Conservation (phyloP, 2,113 vertebrate species). For the Sardina pilchardus region DNA sequence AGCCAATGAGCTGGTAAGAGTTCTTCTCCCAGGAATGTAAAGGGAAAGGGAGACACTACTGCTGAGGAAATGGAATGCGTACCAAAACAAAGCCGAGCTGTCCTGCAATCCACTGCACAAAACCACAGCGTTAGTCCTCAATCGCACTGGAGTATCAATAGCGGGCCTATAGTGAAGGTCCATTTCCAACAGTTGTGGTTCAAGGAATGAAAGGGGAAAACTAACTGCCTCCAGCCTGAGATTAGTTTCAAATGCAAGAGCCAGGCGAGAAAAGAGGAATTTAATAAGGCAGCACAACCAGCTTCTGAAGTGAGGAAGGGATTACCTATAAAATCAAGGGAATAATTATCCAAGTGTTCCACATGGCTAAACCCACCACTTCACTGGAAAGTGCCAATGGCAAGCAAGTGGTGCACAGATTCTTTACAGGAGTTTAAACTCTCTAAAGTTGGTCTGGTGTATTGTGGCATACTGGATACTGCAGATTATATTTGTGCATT, state of each 20-base stretch:
- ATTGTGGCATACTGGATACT: not conserved
- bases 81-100: not conserved
- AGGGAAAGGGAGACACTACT: not conserved
- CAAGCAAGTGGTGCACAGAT: not conserved
- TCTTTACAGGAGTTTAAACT: not conserved
- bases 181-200: not conserved
- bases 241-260: not conserved
- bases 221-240: not conserved
- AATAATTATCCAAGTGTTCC: constrained; percentile 1
- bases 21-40: not conserved
- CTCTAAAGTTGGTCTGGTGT: not conserved
- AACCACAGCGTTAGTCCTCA: not conserved
- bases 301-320: not conserved
- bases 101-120: not conserved
- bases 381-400: not conserved
- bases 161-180: not conserved
- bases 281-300: not conserved
- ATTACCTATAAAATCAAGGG: not conserved
- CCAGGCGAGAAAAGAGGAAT: not conserved
- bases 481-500: not conserved
- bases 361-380: not conserved
- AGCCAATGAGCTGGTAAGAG: not conserved
- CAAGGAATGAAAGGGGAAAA: not conserved
- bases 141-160: not conserved
- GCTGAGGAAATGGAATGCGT: constrained; percentile 5